Evolutionary conservation across 2,797 vertebrate genomes (phyloP).

Genomic region (Lates japonicus): DNA sequence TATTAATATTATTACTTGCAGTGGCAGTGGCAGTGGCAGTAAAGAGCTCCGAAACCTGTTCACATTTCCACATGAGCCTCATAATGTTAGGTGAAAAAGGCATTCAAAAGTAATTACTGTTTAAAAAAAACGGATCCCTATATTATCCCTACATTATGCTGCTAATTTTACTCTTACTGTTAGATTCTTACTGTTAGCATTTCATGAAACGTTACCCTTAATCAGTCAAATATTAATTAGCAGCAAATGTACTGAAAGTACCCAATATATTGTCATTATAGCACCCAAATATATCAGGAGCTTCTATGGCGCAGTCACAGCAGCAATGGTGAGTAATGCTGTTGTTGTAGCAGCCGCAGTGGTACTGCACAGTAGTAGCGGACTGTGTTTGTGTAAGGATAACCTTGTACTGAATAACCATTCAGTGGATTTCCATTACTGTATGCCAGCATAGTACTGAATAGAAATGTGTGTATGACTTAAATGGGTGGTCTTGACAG

Average conservation of each 20-base stretch:
- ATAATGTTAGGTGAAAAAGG: neutral
- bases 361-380: neutral
- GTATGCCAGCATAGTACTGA: conserved; percentile 1
- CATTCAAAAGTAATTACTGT: neutral
- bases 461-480: conserved; percentile 5
- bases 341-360: neutral
- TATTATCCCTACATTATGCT: neutral
- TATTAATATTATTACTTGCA: neutral
- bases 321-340: neutral
- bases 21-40: neutral
- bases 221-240: conserved; percentile 4
- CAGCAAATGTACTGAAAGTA: neutral
- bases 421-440: conserved; percentile 8
- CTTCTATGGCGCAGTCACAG: neutral
- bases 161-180: neutral
- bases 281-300: neutral
- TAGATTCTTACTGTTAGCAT: neutral
- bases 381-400: too few relatives aligned
- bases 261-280: neutral
- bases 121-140: neutral
- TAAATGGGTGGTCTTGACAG: conserved; percentile 24
- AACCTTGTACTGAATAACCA: conserved; percentile 27
- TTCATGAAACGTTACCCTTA: neutral
- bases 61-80: neutral
- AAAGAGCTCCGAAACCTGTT: neutral